phyloP scores from a whole-genome alignment of 1,140 invertebrate genomes.

The Saccostrea cuccullata region DNA sequence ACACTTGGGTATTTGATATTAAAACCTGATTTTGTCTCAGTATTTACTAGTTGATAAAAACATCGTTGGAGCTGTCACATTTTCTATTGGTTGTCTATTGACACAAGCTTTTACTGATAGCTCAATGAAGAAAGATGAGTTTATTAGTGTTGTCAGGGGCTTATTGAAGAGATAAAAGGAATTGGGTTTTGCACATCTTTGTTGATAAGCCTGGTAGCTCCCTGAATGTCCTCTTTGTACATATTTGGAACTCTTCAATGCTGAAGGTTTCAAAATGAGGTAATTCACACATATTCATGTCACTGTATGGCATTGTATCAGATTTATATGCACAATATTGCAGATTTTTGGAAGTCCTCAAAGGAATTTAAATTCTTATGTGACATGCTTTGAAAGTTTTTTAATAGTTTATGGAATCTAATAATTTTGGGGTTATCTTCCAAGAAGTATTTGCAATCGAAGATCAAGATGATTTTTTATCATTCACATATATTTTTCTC shows the following conservation, averaged over 20 bases:
- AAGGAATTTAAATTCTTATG: neutral
- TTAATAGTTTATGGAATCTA: neutral
- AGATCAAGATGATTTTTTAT: too few species aligned
- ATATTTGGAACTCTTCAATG: constrained; percentile 4
- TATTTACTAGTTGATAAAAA: constrained; percentile 30
- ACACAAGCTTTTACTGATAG: neutral
- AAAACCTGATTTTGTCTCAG: constrained; percentile 3
- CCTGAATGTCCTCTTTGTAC: neutral
- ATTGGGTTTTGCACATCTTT: constrained; percentile 1
- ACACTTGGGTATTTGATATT: constrained; percentile 29
- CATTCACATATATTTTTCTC: too few species aligned
- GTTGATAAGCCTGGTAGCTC: neutral
- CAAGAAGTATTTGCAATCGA: too few species aligned
- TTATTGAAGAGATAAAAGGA: constrained; percentile 26
- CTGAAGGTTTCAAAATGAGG: neutral
- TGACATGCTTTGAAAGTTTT: neutral
- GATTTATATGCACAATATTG: neutral
- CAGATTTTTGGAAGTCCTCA: neutral
- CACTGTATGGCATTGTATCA: neutral
- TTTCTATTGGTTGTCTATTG: neutral
- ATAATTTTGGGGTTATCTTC: neutral
- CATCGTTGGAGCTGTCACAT: neutral
- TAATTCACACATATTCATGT: neutral
- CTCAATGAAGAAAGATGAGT: constrained; percentile 12
- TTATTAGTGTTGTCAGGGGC: constrained; percentile 27